Evolutionary conservation across 2,888 invertebrate genomes (phyloP), one percentile per base, ranked within the genome.

Genomic region (Aphrophora alni): DNA sequence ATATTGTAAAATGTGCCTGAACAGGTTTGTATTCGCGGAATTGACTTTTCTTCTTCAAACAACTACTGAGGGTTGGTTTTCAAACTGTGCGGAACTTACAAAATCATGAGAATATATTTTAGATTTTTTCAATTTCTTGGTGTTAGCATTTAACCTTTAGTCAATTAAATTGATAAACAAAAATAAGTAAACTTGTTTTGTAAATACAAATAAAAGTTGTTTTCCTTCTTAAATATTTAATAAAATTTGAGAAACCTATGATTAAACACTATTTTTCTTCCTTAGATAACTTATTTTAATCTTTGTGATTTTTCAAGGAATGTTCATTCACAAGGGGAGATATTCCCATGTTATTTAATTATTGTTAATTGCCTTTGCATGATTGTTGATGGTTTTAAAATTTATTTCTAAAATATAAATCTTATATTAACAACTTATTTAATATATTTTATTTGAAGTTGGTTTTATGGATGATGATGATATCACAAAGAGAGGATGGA

Each of bases 121-220:
- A 38, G 70, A 38, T 33, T 70, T 51, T 77, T 77, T 69, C 70
- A 70, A 77, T 77, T 77, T 77, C 77, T 77, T 70, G 38, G 77
- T 77, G 77, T 77, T 77, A 77, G 77, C 26, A 21, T 28, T 68
- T 77, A 77, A 77, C 77, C 69, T 77, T 77, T 77, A 77, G 77
- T 77, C 77, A 77, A 77, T 77, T 77, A 77, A 77, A 77, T 77
- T 77, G 69, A n/a, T 44, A 44, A 44, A 44, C 10, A 77, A 68
- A 28, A 27, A 59, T 5, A 33, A 33, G 33, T 33, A 33, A 33
- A 76, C 7, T 70, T 68, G 38, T 77, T 77, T 68, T 77, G 77
- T 77, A 77, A 17, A 77, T 77, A 77, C 70, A 68, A 44, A 59
- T 76, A 12, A 24, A 76, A 25, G 28, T 76, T 59, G 28, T 76